Evolutionary conservation across 1,140 invertebrate genomes (phyloP).

Genomic region (Leptinotarsa lineolata): DNA sequence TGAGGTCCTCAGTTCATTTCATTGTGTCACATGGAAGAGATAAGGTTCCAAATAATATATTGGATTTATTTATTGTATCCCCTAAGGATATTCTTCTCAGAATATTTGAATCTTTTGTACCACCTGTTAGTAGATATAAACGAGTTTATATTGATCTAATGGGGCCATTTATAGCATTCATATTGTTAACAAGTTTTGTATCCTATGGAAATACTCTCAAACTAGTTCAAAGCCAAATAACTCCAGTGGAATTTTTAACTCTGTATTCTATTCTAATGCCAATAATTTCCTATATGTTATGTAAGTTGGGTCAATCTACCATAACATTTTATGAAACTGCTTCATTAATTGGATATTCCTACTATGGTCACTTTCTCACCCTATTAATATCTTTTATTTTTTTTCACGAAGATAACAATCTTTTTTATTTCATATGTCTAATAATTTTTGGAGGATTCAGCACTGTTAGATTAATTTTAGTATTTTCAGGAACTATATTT

Average conservation of each 20-base stretch:
- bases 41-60: conserved; percentile 39
- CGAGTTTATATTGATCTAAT: conserved; percentile 57
- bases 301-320: conserved; percentile 49
- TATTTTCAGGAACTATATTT: conserved; percentile 56
- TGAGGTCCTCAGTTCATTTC: conserved; percentile 49
- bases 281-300: conserved; percentile 49
- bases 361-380: conserved; percentile 59
- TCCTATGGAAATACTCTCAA: conserved; percentile 55
- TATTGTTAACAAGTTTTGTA: conserved; percentile 51
- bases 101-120: conserved; percentile 55
- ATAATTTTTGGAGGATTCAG: conserved; percentile 57
- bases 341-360: conserved; percentile 57
- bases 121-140: conserved; percentile 51
- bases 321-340: conserved; percentile 54
- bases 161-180: conserved; percentile 55
- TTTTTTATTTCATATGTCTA: conserved; percentile 56
- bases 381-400: conserved; percentile 54
- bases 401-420: conserved; percentile 54
- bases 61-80: conserved; percentile 45
- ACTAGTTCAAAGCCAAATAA: conserved; percentile 37
- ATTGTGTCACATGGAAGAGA: conserved; percentile 38
- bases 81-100: conserved; percentile 51
- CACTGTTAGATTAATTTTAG: conserved; percentile 55
- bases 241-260: conserved; percentile 50
- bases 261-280: conserved; percentile 53